These are phyloP conservation scores for Hemicordylus capensis DNA, from an alignment of 2,113 vertebrate species.

Conservation along the genomic window DNA sequence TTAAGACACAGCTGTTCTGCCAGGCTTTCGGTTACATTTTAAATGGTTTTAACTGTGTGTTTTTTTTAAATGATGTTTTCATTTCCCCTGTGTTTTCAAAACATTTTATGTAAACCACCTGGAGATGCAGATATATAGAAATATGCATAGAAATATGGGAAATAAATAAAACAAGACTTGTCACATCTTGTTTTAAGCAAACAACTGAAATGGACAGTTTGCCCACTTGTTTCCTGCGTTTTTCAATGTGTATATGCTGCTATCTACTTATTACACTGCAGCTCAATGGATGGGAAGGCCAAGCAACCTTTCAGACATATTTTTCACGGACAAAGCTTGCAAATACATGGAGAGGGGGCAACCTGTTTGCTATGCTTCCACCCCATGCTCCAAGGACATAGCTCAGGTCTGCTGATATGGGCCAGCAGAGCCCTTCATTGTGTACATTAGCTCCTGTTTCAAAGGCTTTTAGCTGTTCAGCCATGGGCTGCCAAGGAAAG, in stretches of 20 bases:
- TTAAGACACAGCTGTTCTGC: too few species aligned
- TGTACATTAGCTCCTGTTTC: background rate
- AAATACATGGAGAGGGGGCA: background rate
- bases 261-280: background rate
- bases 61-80: too few species aligned
- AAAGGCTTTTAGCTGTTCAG: slow-evolving; percentile 31
- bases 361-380: background rate
- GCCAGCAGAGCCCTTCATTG: background rate
- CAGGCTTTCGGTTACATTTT: too few species aligned
- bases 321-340: background rate
- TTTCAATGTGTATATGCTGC: background rate
- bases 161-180: too few species aligned
- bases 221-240: background rate
- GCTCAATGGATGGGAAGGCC: background rate
- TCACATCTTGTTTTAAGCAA: too few species aligned
- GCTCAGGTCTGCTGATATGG: background rate
- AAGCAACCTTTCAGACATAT: background rate
- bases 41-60: too few species aligned
- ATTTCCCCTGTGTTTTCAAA: too few species aligned
- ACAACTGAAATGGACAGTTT: background rate
- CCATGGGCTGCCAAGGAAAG: slow-evolving; percentile 11
- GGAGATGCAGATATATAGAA: too few species aligned
- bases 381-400: background rate
- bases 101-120: too few species aligned
- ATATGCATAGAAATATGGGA: too few species aligned